Conservation (phyloP, 1,140 invertebrate genomes). For the Zophobas morio region DNA sequence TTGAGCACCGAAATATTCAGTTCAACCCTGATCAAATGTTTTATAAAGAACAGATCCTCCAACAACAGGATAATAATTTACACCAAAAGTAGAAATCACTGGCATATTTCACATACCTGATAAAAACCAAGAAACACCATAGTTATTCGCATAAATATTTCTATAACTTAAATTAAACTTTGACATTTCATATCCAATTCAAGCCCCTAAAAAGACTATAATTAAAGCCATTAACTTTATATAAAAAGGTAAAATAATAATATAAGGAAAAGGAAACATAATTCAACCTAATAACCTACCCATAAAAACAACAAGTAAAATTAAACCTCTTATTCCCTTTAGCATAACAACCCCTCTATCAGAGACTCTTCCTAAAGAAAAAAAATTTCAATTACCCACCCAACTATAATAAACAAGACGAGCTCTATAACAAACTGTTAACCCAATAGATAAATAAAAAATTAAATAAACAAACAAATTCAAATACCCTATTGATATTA, state of each 20-base stretch:
- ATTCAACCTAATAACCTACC: slow-evolving; percentile 68
- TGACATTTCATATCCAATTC: slow-evolving; percentile 67
- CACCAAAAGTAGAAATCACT: slow-evolving; percentile 54
- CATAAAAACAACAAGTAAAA: slow-evolving; percentile 69
- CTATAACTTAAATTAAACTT: slow-evolving; percentile 65
- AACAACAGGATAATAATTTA: slow-evolving; percentile 55
- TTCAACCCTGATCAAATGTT: slow-evolving; percentile 58
- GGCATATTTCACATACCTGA: slow-evolving; percentile 57
- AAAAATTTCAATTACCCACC: slow-evolving; percentile 68
- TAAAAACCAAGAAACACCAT: slow-evolving; percentile 7
- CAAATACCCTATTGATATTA: too few species aligned
- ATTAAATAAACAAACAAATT: too few species aligned
- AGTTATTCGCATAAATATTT: slow-evolving; percentile 57
- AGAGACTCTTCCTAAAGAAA: slow-evolving; percentile 66
- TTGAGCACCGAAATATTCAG: too few species aligned
- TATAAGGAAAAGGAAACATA: slow-evolving; percentile 68
- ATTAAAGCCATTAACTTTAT: slow-evolving; percentile 68
- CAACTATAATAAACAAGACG: slow-evolving; percentile 72
- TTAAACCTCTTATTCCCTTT: slow-evolving; percentile 69
- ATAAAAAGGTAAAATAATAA: slow-evolving; percentile 69
- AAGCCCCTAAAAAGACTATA: slow-evolving; percentile 65
- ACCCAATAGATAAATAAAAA: too few species aligned
- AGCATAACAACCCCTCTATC: slow-evolving; percentile 69
- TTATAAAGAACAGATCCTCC: slow-evolving; percentile 46
- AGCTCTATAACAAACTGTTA: too few species aligned